Evolutionary conservation across 2,797 vertebrate species (phyloP).

Genomic region (Sebastolobus alascanus): DNA sequence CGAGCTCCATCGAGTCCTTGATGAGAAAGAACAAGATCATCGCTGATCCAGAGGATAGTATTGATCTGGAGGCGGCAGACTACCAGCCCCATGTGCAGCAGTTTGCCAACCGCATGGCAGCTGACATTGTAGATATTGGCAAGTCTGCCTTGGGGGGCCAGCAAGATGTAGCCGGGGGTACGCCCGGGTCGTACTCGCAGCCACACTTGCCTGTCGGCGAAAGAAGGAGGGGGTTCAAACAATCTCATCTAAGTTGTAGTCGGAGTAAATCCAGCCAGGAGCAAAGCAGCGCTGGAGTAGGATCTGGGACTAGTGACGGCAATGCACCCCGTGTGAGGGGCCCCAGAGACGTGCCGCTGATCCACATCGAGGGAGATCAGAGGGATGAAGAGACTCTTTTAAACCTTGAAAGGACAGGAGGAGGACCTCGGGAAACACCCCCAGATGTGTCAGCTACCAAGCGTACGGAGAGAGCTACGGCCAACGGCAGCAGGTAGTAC

Average conservation of each 20-base stretch:
- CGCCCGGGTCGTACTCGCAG: conserved; percentile 55
- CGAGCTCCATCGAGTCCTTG: conserved; percentile 95
- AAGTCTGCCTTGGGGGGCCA: conserved; percentile 84
- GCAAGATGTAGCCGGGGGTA: conserved; percentile 80
- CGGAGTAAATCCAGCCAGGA: conserved; percentile 75
- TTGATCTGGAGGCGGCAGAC: conserved; percentile 82
- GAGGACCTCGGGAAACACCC: conserved; percentile 67
- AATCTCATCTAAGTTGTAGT: conserved; percentile 76
- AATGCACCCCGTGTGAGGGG: conserved; percentile 63
- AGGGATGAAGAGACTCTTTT: conserved; percentile 82
- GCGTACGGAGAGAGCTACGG: conserved; percentile 55
- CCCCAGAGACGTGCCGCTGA: conserved; percentile 93
- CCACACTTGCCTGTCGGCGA: conserved; percentile 75
- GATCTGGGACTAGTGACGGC: conserved; percentile 51
- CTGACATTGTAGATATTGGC: conserved; percentile 89
- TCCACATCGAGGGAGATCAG: conserved; percentile 96
- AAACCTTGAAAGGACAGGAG: conserved; percentile 59
- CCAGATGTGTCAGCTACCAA: conserved; percentile 67
- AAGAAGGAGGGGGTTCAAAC: conserved; percentile 77
- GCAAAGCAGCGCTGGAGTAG: conserved; percentile 58
- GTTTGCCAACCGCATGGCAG: conserved; percentile 87
- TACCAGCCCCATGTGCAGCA: conserved; percentile 86
- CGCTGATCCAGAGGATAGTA: conserved; percentile 82
- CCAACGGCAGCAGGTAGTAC: conserved; percentile 83
- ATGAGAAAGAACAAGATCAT: conserved; percentile 99